phyloP scores from a whole-genome alignment of 2,797 vertebrate species.

The Etheostoma nigrum region DNA sequence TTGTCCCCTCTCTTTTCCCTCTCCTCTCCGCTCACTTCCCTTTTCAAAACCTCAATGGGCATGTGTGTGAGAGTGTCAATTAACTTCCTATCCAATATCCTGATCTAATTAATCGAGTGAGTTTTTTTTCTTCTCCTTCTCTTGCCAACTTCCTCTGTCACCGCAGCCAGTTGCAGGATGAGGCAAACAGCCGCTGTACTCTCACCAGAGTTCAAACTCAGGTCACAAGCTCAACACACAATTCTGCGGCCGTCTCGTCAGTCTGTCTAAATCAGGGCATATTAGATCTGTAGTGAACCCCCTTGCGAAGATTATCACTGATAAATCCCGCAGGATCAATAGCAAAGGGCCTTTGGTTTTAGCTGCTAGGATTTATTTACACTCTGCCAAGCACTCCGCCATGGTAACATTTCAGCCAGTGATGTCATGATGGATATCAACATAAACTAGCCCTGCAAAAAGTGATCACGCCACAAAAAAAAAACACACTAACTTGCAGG shows the following conservation, averaged over 20 bases:
- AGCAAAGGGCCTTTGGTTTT: constrained; percentile 9
- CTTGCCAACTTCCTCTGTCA: constrained; percentile 66
- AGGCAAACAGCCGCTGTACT: constrained; percentile 40
- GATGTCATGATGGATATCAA: too few relatives aligned
- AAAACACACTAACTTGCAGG: too few relatives aligned
- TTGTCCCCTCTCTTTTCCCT: neutral
- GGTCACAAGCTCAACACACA: constrained; percentile 48
- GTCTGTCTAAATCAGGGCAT: neutral
- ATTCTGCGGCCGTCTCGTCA: neutral
- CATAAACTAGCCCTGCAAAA: too few relatives aligned
- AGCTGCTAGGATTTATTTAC: neutral
- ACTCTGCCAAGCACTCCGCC: neutral
- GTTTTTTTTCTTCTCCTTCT: constrained; percentile 41
- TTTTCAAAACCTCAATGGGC: constrained; percentile 14
- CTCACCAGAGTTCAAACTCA: constrained; percentile 51
- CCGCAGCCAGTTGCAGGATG: constrained; percentile 30
- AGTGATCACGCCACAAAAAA: too few relatives aligned
- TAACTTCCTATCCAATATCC: constrained; percentile 67
- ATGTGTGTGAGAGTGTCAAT: constrained; percentile 57
- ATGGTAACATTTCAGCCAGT: neutral
- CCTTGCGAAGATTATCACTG: neutral
- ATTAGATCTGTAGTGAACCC: constrained; percentile 3
- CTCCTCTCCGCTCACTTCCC: neutral
- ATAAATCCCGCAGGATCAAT: constrained; percentile 22
- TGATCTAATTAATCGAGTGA: constrained; percentile 70